Evolutionary conservation across 2,113 vertebrate species (phyloP).

Genomic region (Sceloporus tristichus): DNA sequence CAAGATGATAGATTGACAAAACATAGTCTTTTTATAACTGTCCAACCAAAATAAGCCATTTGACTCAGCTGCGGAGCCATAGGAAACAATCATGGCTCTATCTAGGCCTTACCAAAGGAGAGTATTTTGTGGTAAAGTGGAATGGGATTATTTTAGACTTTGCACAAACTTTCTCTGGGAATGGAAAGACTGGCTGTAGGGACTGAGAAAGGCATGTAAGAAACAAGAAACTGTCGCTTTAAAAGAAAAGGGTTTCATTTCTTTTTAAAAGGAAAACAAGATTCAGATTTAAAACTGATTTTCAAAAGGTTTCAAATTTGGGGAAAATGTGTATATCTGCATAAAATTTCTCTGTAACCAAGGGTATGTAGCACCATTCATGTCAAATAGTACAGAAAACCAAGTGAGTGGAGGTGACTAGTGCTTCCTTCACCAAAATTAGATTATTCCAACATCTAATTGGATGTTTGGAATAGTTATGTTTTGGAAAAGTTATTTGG

Average conservation of each 20-base stretch:
- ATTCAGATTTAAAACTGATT: constrained; percentile 2
- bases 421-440: no score
- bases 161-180: constrained; percentile 55
- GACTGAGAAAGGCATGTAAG: constrained; percentile 21
- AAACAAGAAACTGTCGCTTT: constrained; percentile 25
- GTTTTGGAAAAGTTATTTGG: not conserved
- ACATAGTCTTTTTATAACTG: constrained; percentile 73
- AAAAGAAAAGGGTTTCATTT: constrained; percentile 7
- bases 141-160: constrained; percentile 67
- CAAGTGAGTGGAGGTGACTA: not conserved
- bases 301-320: constrained; percentile 31
- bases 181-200: constrained; percentile 38
- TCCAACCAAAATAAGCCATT: constrained; percentile 67
- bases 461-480: no score
- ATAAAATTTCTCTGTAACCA: not conserved
- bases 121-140: constrained; percentile 51
- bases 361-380: not conserved
- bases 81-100: constrained; percentile 73
- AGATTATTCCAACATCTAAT: no score
- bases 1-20: constrained; percentile 63
- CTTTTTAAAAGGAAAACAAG: not conserved
- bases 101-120: constrained; percentile 63
- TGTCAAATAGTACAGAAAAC: not conserved
- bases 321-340: not conserved
- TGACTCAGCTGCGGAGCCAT: constrained; percentile 50